Evolutionary conservation across 2,888 invertebrate genomes (phyloP), one percentile per base, ranked within the genome.

Genomic region (Diarsia dahlii): DNA sequence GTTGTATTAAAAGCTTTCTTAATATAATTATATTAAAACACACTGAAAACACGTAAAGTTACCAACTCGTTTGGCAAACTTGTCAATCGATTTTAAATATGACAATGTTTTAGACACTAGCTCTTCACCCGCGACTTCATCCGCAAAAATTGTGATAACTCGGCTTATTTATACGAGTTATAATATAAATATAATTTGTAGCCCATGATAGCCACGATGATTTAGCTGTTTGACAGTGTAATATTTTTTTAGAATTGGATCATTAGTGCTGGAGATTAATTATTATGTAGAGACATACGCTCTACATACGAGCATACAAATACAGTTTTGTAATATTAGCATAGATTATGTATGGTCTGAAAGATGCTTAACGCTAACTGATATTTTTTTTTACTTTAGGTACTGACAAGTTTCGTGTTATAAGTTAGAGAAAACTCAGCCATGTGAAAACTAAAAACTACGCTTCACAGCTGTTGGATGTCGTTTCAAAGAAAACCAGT

Each of bases 401-500:
- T 39, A 39, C n/a, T 3, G 10, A 34, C 60, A 0, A 60, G 20
- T 4, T 39, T 8, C n/a, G 9, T 45, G 45, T 50, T 28, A 6
- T 45, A 75, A 62, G 13, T 48, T 13, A 48, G 1, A 66, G 20
- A 66, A 48, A 48, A 46, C 18, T 23, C 54, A 48, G 34, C 60
- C 28, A 28, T 1, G 28, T 28, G 28, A 28, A 28, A 28, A 28
- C 28, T 78, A 10, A 54, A 65, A 78, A 46, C 62, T 28, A 2
- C n/a, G 12, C 28, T n/a, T 20, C 5, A 64, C 76, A 48, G 45
- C 20, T 46, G 62, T 82, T 50, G 20, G 15, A 39, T 15, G 6
- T 45, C n/a, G 10, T 54, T 64, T 46, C 46, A 70, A 54, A 60
- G 54, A 23, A 45, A 78, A 58, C 28, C 23, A 50, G 39, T 65